Conservation (phyloP, 2,888 invertebrate species). For the Nymphalis polychloros region DNA sequence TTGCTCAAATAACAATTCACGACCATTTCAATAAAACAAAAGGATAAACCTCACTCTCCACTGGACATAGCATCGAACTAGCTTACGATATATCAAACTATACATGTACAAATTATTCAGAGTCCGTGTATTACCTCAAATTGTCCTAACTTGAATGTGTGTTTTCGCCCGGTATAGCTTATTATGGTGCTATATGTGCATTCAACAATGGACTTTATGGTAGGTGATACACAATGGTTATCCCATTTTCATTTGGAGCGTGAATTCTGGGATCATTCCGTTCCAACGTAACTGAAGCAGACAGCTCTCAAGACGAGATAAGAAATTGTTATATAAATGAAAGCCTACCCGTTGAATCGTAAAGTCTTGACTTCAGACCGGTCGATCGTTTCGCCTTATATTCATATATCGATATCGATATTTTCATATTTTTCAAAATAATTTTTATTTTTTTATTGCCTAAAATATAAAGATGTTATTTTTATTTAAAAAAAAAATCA, state of each 20-base stretch:
- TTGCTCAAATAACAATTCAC: constrained; percentile 36
- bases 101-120: not conserved
- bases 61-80: constrained; percentile 16
- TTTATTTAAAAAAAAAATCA: no score
- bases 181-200: not conserved
- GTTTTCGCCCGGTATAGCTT: not conserved
- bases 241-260: constrained; percentile 29
- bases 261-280: constrained; percentile 38
- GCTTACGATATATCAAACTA: not conserved
- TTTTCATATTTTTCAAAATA: not conserved
- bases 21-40: constrained; percentile 38
- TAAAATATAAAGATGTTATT: no score
- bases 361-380: constrained; percentile 19
- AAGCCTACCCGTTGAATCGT: constrained; percentile 48
- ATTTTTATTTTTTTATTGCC: no score
- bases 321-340: constrained; percentile 65
- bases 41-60: constrained; percentile 21
- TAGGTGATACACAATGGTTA: constrained; percentile 24
- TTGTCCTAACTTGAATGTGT: no score
- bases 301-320: constrained; percentile 54
- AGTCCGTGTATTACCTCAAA: not conserved
- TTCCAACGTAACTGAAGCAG: constrained; percentile 40
- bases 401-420: constrained; percentile 9
- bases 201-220: constrained; percentile 6
- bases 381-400: constrained; percentile 3